Evolutionary conservation across 2,888 invertebrate genomes (phyloP).

Genomic region (Julus scanicus): DNA sequence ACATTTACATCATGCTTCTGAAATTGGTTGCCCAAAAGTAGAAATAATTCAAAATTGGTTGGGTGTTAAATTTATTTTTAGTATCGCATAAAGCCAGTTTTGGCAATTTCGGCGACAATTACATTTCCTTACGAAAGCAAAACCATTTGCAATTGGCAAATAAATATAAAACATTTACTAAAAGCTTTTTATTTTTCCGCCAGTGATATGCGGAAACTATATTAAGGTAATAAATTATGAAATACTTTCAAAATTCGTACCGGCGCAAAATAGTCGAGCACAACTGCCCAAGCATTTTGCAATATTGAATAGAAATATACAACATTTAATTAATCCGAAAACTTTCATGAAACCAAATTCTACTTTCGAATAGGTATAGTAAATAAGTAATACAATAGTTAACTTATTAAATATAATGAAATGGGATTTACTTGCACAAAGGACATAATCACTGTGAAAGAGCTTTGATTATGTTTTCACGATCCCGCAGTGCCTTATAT

Average conservation of each 20-base stretch:
- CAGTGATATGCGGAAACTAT: no score
- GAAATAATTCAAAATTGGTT: no score
- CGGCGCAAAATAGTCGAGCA: not conserved
- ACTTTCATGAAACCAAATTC: not conserved
- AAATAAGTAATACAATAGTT: not conserved
- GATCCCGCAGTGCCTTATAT: slow-evolving; percentile 77
- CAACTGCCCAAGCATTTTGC: not conserved
- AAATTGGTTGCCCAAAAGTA: no score
- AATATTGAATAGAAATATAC: not conserved
- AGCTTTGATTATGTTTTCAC: slow-evolving; percentile 62
- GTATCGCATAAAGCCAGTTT: no score
- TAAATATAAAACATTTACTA: not conserved
- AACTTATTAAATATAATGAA: not conserved
- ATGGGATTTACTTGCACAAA: not conserved
- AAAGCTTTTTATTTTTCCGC: not conserved
- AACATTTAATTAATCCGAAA: not conserved
- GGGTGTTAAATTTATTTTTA: no score
- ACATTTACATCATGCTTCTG: no score
- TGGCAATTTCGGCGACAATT: no score
- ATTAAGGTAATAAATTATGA: no score
- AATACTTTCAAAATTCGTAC: no score
- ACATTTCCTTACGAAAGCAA: not conserved
- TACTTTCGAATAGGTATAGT: not conserved
- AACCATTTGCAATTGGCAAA: not conserved
- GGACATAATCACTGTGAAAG: slow-evolving; percentile 26